These are phyloP conservation scores for Aphyosemion australe DNA, from an alignment of 2,113 vertebrate species.

Conservation along the genomic window DNA sequence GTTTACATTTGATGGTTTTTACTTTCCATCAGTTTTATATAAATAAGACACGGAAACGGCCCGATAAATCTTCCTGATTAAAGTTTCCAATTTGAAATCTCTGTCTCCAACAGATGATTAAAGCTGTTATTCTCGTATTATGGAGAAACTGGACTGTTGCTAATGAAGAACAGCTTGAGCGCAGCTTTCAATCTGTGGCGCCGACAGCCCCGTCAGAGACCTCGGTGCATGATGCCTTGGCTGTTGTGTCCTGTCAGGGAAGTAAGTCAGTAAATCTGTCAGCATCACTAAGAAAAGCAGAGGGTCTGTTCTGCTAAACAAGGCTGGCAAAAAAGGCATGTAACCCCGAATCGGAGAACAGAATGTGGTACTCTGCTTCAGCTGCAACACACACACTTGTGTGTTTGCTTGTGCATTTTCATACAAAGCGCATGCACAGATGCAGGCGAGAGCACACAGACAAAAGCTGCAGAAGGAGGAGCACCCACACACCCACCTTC, in stretches of 20 bases:
- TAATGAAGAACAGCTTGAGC: conserved; percentile 68
- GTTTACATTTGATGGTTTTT: not conserved
- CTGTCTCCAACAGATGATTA: conserved; percentile 17
- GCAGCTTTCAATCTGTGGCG: conserved; percentile 64
- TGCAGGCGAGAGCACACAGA: conserved; percentile 51
- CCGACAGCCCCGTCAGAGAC: conserved; percentile 61
- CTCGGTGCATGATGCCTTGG: conserved; percentile 45
- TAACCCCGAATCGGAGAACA: conserved; percentile 58
- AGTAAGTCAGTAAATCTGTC: conserved; percentile 69
- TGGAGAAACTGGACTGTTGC: conserved; percentile 43
- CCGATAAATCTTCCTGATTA: not conserved
- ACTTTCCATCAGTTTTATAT: not conserved
- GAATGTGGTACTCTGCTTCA: conserved; percentile 37
- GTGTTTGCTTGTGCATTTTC: conserved; percentile 32
- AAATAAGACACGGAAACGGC: no score
- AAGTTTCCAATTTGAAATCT: not conserved
- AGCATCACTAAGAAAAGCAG: conserved; percentile 54
- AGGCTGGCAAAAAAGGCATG: conserved; percentile 58
- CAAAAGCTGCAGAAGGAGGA: conserved; percentile 56
- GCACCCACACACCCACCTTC: conserved; percentile 60
- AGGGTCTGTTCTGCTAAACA: conserved; percentile 62
- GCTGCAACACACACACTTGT: conserved; percentile 22
- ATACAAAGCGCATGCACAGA: conserved; percentile 47
- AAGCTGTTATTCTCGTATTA: conserved; percentile 41
- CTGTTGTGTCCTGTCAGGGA: conserved; percentile 52